phyloP scores from a whole-genome alignment of 2,113 vertebrate genomes.

The Silurus asotus region DNA sequence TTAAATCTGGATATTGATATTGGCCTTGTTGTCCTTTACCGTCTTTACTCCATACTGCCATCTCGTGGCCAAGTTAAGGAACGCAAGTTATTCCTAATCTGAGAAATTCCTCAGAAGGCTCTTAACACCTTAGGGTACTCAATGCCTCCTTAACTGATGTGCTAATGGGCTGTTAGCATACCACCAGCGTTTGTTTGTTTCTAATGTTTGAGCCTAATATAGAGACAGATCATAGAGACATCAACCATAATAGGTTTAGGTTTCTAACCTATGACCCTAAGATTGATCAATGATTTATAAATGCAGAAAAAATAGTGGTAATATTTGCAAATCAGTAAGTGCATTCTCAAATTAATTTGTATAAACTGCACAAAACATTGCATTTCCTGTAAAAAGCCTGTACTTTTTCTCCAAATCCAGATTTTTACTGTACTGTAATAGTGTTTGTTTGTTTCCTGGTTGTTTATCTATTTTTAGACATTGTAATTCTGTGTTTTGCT shows the following conservation, averaged over 20 bases:
- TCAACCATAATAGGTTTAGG: background rate
- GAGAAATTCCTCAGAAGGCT: background rate
- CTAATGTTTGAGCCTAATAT: background rate
- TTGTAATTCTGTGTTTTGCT: too few species aligned
- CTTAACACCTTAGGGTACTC: background rate
- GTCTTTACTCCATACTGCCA: slow-evolving; percentile 17
- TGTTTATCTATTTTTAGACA: too few species aligned
- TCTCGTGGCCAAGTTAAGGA: background rate
- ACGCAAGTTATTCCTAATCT: background rate
- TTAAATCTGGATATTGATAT: background rate
- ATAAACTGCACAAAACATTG: too few species aligned
- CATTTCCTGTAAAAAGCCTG: too few species aligned
- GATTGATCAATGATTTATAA: background rate
- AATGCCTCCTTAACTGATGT: background rate
- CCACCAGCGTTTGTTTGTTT: background rate
- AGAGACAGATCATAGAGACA: background rate
- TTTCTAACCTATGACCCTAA: background rate
- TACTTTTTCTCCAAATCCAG: too few species aligned
- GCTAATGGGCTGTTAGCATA: background rate
- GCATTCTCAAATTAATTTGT: too few species aligned
- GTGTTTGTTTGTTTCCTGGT: too few species aligned
- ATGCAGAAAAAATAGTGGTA: background rate
- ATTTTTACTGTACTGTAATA: too few species aligned
- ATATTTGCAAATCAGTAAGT: too few species aligned
- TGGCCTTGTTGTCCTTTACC: background rate